Percentiles rank a stretch among this genome's conserved stretches.
Conservation (phyloP, 2,113 vertebrate species). For the Podilymbus podiceps region DNA sequence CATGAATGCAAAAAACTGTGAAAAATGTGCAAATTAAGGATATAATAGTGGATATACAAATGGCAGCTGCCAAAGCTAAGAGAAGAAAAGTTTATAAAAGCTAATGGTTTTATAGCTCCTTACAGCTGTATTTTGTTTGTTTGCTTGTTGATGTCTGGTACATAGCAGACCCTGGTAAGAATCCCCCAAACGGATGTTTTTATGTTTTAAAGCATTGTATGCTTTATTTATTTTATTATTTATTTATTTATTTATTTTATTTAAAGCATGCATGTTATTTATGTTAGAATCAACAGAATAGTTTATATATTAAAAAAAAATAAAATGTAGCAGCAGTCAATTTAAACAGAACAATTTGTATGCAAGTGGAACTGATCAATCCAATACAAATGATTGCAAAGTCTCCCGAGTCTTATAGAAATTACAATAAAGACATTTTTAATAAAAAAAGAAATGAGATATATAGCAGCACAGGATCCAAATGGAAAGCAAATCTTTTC, state of each 20-base stretch:
- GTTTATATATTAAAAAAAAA: background rate
- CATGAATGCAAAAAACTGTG: background rate
- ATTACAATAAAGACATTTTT: background rate
- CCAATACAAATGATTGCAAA: constrained; percentile 20
- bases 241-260: no score
- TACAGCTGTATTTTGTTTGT: background rate
- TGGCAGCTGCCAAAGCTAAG: background rate
- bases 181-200: background rate
- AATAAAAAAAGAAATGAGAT: background rate
- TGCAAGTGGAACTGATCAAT: constrained; percentile 28
- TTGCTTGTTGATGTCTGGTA: background rate
- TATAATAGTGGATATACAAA: background rate
- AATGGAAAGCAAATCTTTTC: background rate
- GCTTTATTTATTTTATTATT: no score
- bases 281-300: constrained; percentile 8
- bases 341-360: constrained; percentile 10
- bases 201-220: background rate
- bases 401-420: background rate
- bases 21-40: background rate
- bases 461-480: background rate
- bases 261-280: no score
- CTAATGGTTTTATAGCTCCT: background rate
- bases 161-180: background rate
- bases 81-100: background rate
- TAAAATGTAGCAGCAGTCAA: background rate